Base-by-base conservation (phyloP, 2,113 vertebrate species). In the Emydocephalus ijimae region DNA sequence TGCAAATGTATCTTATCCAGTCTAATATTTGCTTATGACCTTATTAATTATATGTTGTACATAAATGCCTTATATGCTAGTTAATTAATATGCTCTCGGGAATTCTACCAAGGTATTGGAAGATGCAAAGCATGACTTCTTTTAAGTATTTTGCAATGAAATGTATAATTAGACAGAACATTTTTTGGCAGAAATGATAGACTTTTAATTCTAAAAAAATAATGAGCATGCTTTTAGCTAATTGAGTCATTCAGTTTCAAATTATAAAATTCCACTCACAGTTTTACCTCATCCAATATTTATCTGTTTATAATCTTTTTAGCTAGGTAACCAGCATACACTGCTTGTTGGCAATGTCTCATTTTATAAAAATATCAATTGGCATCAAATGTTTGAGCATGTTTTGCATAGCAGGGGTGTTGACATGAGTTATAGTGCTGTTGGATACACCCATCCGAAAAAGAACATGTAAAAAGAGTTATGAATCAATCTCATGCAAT, bases 241-340 rank as follows among this genome's bases (percentile, higher is more conserved):
- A 91, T 89, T 39, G 85, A 91, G 39, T 15, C 18, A 61, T 88
- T 54, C n/a, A 90, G 29, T 59, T 64, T 48, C 57, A 90, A 52
- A 52, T 86, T 92, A 57, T 23, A 52, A 89, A 85, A 93, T 81
- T 89, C 61, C 39, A 12, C 45, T 45, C 54, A n/a, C 12, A 26
- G n/a, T 6, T 91, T 89, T 61, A 24, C 89, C 64, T 91, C 9
- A 89, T 91, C 87, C 85, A 93, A 91, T 85, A 86, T 91, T 89
- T 93, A 39, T 89, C 9, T 91, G 74, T 89, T 85, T 93, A 54
- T 91, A 74, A 43, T 90, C 26, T 12, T 15, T 48, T 59, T 91
- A 91, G 45, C 86, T 91, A 91, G 55, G 64, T 87, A 91, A 93
- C 87, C n/a, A 50, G 54, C 21, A 55, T 45, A 86, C 50, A 39